A percentile compares a stretch with the other conserved stretches of the same genome.
Conservation (phyloP, 2,113 vertebrate species). For the Atractosteus spatula region DNA sequence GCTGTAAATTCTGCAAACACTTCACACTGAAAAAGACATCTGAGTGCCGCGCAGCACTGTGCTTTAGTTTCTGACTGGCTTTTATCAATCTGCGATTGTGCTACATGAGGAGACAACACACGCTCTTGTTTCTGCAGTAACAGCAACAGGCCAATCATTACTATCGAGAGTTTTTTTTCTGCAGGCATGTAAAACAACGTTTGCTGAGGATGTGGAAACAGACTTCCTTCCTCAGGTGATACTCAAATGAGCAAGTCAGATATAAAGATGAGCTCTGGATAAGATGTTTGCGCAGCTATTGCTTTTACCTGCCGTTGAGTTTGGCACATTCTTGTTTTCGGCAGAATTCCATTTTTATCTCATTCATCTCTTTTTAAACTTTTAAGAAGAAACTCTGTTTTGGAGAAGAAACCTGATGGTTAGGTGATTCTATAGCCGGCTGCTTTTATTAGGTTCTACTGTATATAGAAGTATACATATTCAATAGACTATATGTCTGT, state of each 20-base stretch:
- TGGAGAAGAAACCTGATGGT: no score
- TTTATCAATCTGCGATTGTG: no score
- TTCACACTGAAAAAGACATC: no score
- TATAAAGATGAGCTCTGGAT: not conserved
- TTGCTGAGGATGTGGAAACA: not conserved
- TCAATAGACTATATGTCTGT: no score
- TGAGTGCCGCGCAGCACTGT: no score
- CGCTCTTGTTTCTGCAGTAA: not conserved
- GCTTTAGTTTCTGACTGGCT: no score
- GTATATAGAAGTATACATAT: no score
- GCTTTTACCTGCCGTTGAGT: not conserved
- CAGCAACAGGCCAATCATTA: not conserved
- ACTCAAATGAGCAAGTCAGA: not conserved
- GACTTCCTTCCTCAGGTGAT: slow-evolving; percentile 3
- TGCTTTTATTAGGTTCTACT: no score
- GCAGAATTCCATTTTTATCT: no score
- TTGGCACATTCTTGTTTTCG: not conserved
- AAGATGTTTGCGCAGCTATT: not conserved
- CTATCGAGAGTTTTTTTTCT: not conserved
- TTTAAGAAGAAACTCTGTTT: no score
- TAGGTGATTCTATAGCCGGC: no score
- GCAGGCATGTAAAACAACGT: not conserved
- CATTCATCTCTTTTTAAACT: no score
- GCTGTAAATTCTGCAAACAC: not conserved
- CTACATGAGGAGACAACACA: not conserved